phyloP scores from a whole-genome alignment of 1,140 invertebrate species.

The Drosophila chauvacae region DNA sequence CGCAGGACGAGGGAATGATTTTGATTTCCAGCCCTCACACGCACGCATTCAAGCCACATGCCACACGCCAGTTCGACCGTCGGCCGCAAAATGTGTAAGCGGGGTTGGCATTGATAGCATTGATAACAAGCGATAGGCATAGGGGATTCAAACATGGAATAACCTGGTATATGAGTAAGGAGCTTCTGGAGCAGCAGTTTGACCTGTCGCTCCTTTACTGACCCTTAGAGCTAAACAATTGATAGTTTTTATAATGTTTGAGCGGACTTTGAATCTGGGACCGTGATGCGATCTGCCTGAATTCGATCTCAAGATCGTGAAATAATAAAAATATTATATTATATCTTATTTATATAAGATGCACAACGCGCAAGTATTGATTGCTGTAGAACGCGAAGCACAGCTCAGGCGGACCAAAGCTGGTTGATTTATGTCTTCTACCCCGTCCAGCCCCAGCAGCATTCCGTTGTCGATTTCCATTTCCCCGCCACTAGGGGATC shows the following conservation, averaged over 20 bases:
- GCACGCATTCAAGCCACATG: constrained; percentile 50
- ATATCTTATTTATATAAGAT: no score
- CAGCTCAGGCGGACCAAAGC: not conserved
- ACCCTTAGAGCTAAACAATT: not conserved
- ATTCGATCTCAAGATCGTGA: not conserved
- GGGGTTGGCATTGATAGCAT: constrained; percentile 47
- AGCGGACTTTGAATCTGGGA: not conserved
- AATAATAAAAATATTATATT: no score
- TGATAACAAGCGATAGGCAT: constrained; percentile 17
- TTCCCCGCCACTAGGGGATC: constrained; percentile 11
- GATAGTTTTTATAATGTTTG: not conserved
- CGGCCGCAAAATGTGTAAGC: constrained; percentile 39
- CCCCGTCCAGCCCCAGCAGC: not conserved
- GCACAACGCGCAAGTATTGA: not conserved
- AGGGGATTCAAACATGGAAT: not conserved
- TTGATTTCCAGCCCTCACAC: constrained; percentile 18
- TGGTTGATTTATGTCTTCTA: constrained; percentile 6
- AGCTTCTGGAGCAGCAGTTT: not conserved
- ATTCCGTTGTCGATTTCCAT: not conserved
- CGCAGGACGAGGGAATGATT: constrained; percentile 43
- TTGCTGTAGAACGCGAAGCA: not conserved
- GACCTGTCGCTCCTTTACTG: not conserved
- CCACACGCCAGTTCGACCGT: constrained; percentile 29
- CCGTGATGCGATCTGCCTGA: not conserved
- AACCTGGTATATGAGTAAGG: not conserved